Conservation (phyloP, 2,888 invertebrate genomes). For the Cyaniris semiargus region DNA sequence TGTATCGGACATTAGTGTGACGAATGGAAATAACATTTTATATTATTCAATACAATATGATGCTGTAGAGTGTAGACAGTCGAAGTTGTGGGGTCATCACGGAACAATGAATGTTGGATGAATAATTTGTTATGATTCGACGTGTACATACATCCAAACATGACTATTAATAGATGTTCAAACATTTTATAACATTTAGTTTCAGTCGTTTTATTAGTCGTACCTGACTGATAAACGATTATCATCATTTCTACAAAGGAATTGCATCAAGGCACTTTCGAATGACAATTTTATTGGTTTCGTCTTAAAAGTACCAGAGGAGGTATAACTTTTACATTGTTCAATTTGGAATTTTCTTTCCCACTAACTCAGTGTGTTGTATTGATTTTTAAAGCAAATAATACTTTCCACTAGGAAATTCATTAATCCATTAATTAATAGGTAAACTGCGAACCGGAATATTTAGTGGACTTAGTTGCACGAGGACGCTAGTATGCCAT, state of each 20-base stretch:
- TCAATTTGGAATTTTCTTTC: not conserved
- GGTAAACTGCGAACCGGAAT: not conserved
- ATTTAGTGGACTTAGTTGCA: constrained; percentile 8
- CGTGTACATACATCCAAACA: constrained; percentile 42
- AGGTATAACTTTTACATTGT: not conserved
- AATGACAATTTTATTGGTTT: not conserved
- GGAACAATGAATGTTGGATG: constrained; percentile 62
- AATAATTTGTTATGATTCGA: constrained; percentile 57
- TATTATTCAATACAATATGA: constrained; percentile 53
- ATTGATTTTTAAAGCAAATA: too few species aligned
- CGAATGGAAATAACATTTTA: constrained; percentile 67
- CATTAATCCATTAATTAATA: not conserved
- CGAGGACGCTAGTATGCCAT: constrained; percentile 1
- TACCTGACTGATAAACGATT: not conserved
- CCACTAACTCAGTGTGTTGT: not conserved
- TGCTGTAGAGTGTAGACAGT: constrained; percentile 52
- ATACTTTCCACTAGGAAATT: not conserved
- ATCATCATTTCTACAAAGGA: not conserved
- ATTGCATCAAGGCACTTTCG: not conserved
- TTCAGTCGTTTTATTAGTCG: not conserved
- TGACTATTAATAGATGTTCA: constrained; percentile 15
- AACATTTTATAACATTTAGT: constrained; percentile 12
- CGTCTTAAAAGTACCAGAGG: not conserved
- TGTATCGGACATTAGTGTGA: constrained; percentile 48
- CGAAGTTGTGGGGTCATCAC: constrained; percentile 61